Conservation (phyloP, 2,888 invertebrate genomes). For the Strigamia maritima region DNA sequence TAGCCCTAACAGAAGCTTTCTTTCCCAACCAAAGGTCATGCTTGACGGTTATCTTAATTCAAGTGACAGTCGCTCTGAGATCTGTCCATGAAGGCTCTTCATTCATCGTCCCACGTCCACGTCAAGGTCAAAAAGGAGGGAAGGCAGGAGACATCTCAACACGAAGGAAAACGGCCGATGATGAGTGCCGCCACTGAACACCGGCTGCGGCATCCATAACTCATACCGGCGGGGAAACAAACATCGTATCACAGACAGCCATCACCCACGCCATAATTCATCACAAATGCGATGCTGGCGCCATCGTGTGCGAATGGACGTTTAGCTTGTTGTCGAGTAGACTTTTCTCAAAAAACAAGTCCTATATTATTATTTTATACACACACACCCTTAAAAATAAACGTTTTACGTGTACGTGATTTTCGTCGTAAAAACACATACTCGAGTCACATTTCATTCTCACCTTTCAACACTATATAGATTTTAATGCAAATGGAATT, state of each 20-base stretch:
- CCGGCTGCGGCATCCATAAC: constrained; percentile 16
- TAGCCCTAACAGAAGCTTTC: constrained; percentile 23
- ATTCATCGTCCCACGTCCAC: constrained; percentile 19
- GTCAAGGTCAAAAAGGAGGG: constrained; percentile 7
- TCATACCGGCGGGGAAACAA: constrained; percentile 19
- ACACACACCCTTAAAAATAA: neutral
- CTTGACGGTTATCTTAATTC: constrained; percentile 20
- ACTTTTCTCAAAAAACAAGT: neutral
- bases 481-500: constrained; percentile 14
- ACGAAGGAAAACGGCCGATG: neutral
- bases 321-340: neutral
- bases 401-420: neutral
- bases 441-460: neutral
- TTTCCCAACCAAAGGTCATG: constrained; percentile 15
- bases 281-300: constrained; percentile 4
- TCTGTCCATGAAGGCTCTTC: constrained; percentile 23
- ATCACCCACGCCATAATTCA: neutral
- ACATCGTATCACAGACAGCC: constrained; percentile 18
- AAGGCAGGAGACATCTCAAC: neutral
- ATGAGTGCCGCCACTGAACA: constrained; percentile 9
- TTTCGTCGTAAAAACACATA: neutral
- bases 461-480: neutral
- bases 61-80: constrained; percentile 23
- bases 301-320: neutral
- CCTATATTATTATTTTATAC: too few species aligned